Evolutionary conservation across 2,797 vertebrate species (phyloP).

Genomic region (Carapus acus): DNA sequence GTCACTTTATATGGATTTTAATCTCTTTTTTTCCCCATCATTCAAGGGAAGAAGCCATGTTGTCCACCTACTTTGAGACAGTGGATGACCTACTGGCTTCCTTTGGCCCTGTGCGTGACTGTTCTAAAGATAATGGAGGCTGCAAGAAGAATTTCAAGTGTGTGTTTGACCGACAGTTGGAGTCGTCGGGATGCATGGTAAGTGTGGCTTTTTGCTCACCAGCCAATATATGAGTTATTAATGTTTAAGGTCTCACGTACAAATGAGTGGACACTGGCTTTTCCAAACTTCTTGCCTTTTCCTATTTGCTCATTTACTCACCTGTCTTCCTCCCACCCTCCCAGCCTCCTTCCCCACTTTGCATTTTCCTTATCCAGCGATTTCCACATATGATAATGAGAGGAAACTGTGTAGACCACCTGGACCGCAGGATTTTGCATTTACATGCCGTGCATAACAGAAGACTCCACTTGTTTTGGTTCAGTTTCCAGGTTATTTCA

Average conservation of each 20-base stretch:
- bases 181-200: slow-evolving; percentile 95
- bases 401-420: not conserved
- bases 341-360: not conserved
- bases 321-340: not conserved
- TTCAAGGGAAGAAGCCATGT: slow-evolving; percentile 93
- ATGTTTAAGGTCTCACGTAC: not conserved
- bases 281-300: not conserved
- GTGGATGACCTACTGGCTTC: slow-evolving; percentile 93
- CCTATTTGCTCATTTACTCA: not conserved
- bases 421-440: not conserved
- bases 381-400: not conserved
- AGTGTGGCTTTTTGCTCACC: too few species aligned
- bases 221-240: too few species aligned
- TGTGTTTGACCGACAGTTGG: slow-evolving; percentile 87
- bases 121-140: slow-evolving; percentile 91
- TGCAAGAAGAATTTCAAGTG: slow-evolving; percentile 98
- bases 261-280: not conserved
- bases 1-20: not conserved
- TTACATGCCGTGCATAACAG: not conserved
- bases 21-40: slow-evolving; percentile 5
- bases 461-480: too few species aligned
- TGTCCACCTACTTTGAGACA: slow-evolving; percentile 96
- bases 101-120: slow-evolving; percentile 93
- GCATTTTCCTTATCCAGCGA: not conserved
- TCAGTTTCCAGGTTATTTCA: too few species aligned